phyloP scores from a whole-genome alignment of 2,113 vertebrate species.

The Platysternon megacephalum region DNA sequence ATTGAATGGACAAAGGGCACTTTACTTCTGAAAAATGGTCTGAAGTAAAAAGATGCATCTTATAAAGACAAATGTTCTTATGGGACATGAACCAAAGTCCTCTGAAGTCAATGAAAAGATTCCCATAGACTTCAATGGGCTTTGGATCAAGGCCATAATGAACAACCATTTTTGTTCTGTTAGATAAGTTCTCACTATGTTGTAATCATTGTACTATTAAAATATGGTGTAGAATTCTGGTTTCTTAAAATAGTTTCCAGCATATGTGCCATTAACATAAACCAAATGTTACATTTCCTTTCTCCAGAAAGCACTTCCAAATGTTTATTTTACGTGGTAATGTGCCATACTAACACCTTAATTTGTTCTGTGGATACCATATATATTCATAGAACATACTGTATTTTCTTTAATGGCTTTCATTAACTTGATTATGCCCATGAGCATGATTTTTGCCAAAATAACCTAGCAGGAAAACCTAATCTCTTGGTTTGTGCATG shows the following conservation, averaged over 20 bases:
- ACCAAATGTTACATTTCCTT: neutral
- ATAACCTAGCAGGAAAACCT: neutral
- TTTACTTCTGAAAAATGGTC: neutral
- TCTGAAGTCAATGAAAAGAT: neutral
- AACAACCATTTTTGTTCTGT: neutral
- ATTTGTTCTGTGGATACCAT: slow-evolving; percentile 36
- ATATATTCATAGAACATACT: slow-evolving; percentile 10
- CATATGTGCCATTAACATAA: neutral
- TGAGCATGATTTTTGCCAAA: slow-evolving; percentile 46
- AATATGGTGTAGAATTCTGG: neutral
- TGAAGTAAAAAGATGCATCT: neutral
- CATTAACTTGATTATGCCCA: neutral
- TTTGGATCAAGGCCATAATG: slow-evolving; percentile 13
- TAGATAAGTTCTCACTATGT: neutral
- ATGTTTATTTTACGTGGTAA: neutral
- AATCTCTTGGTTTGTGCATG: neutral
- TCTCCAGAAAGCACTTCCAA: neutral
- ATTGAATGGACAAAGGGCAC: neutral
- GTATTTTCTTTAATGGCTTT: slow-evolving; percentile 41
- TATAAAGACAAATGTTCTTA: neutral
- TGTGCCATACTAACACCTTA: slow-evolving; percentile 31
- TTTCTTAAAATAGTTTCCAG: neutral
- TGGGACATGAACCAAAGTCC: neutral
- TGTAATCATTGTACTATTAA: neutral
- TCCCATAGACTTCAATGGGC: neutral